These are phyloP conservation scores for Alouatta palliata DNA, from an alignment of 2,113 vertebrate genomes.

Conservation along the genomic window DNA sequence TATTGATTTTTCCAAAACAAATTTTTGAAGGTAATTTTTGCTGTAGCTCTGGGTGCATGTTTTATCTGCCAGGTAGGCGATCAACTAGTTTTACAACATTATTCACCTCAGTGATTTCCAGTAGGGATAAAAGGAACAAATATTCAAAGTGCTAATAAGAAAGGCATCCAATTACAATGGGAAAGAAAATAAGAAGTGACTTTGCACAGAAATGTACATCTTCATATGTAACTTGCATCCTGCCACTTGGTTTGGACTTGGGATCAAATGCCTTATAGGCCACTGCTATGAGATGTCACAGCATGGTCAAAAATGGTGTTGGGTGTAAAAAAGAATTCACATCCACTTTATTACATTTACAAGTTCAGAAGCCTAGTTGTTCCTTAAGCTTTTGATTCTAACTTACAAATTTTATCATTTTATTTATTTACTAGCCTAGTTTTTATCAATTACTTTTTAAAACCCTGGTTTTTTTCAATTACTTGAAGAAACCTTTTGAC, in stretches of 20 bases:
- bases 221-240: rapidly evolving
- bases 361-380: neutral
- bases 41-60: neutral
- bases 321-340: neutral
- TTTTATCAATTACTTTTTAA: neutral
- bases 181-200: neutral
- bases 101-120: neutral
- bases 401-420: neutral
- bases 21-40: neutral
- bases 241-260: neutral
- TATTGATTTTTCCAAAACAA: neutral
- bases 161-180: neutral
- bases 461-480: neutral
- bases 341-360: neutral
- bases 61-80: neutral
- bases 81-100: neutral
- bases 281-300: neutral
- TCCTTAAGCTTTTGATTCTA: neutral
- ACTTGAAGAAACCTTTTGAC: neutral
- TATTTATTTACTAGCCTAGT: neutral
- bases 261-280: neutral
- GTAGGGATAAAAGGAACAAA: neutral
- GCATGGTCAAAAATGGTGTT: neutral
- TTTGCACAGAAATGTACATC: neutral
- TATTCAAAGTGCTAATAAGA: neutral